phyloP scores from a whole-genome alignment of 1,140 invertebrate species.

The Eumeta japonica region DNA sequence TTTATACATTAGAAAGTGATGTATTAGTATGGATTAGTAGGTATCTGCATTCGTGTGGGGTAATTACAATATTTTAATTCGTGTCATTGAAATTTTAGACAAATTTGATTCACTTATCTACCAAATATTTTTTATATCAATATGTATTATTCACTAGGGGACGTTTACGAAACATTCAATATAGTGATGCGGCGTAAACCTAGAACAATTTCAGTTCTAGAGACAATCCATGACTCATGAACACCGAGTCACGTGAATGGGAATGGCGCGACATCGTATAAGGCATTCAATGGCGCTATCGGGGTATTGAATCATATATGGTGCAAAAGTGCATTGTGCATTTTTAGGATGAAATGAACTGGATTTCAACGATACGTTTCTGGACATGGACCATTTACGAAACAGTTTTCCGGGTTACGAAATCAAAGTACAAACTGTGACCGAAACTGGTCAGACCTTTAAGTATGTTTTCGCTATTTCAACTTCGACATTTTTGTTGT shows the following conservation, averaged over 20 bases:
- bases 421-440: slow-evolving; percentile 67
- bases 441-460: slow-evolving; percentile 80
- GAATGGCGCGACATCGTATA: slow-evolving; percentile 94
- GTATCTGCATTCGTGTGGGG: no score
- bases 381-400: slow-evolving; percentile 86
- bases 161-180: slow-evolving; percentile 97
- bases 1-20: no score
- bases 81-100: no score
- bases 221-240: slow-evolving; percentile 99
- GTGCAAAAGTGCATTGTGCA: slow-evolving; percentile 6
- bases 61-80: no score
- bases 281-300: slow-evolving; percentile 88
- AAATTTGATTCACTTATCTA: no score
- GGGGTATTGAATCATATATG: no score
- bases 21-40: no score
- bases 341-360: slow-evolving; percentile 59
- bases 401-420: slow-evolving; percentile 83
- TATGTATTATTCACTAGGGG: slow-evolving; percentile 47
- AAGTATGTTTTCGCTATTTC: slow-evolving; percentile 62
- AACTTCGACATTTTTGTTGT: no score
- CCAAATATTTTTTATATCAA: slow-evolving; percentile 3
- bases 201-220: slow-evolving; percentile 97
- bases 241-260: slow-evolving; percentile 99
- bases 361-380: slow-evolving; percentile 98
- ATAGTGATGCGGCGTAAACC: slow-evolving; percentile 96